Base-by-base conservation (phyloP, 1,140 invertebrate genomes). In the Drosophila kanapiae region DNA sequence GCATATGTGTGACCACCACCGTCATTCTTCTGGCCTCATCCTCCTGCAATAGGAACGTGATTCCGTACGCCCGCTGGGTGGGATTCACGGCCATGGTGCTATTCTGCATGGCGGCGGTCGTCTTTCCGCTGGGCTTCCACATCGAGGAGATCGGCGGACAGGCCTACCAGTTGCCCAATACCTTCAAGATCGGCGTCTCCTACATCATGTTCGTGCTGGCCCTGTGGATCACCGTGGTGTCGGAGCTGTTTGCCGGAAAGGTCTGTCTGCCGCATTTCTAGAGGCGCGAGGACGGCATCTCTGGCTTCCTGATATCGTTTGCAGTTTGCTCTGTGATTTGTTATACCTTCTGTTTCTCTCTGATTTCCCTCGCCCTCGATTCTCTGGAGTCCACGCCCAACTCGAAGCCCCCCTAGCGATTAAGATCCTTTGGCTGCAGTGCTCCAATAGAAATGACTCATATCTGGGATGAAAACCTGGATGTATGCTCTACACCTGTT, bases 21-120 rank as follows among this genome's bases (percentile, higher is more conserved):
- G 96, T 99, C 53, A 97, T 98, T 78, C 93, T 99, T 11, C 93
- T 99, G 23, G 96, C 96, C 13, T 96, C 97, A 14, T 98, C 98
- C 31, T 97, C 97, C 84, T 98, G 98, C 96, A 97, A 98, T 93
- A 94, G 96, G 54, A 96, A 97, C 93, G 96, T 98, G 1, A 96
- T 98, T 78, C 96, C 97, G 3, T 98, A 98, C 94, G 98, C 98
- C 6, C 94, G 98, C 92, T 99, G 98, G 98, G 96, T 98, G 76
- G 98, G 98, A 88, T 99, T 99, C 94, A 96, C 97, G 78, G 98
- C 98, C 91, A 98, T 99, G 97, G 97, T 99, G n/a, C 93, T 98
- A 33, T 99, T 99, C 92, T 99, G 98, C 90, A 93, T 98, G 64
- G 98, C 98, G 65, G 98, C 98, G 59, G 98, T 99, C 1, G 98